Evolutionary conservation across 2,888 invertebrate species (phyloP), one percentile per base, ranked within the genome.

Genomic region (Invenusta paracnida): DNA sequence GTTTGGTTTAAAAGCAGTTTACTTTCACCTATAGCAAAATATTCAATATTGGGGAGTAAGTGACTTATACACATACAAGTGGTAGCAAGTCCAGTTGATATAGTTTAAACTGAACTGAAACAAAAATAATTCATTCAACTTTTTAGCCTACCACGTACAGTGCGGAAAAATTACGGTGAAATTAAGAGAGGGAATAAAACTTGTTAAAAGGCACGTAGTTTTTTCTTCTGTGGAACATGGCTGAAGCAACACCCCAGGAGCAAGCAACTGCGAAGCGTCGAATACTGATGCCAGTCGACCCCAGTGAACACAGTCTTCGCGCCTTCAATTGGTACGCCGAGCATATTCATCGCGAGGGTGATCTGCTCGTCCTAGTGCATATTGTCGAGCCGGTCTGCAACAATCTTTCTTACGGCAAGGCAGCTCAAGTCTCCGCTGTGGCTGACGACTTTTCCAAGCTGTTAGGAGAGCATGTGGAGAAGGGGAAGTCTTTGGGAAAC

Each of bases 221-320:
- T n/a, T n/a, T n/a, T n/a, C n/a, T n/a, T n/a, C n/a, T n/a, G n/a
- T n/a, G n/a, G n/a, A n/a, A n/a, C 73, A 73, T 73, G 73, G 73
- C 73, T 23, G 73, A 73, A 73, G 73, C 73, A 73, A 73, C 73
- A 5, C 73, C 73, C 2, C 73, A 73, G 27, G 84, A 84, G 67
- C 2, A 67, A 1, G 84, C 66, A n/a, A 48, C 28, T 0, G 67
- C 67, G 1, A 84, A 84, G 25, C 67, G 84, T 2, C 67, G 66
- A 0, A 67, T 84, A 67, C 84, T 84, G 66, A 84, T 84, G 84
- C 84, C 84, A 1, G 84, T 84, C 1, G 84, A 84, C 29, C 73
- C 73, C 2, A 67, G 67, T 23, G 84, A 84, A n/a, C 67, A 84
- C 30, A 84, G 84, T 67, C 29, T 67, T 27, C 1, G 84, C 27